Evolutionary conservation across 1,140 invertebrate genomes (phyloP).

Genomic region (Leptestheria dahalacensis): DNA sequence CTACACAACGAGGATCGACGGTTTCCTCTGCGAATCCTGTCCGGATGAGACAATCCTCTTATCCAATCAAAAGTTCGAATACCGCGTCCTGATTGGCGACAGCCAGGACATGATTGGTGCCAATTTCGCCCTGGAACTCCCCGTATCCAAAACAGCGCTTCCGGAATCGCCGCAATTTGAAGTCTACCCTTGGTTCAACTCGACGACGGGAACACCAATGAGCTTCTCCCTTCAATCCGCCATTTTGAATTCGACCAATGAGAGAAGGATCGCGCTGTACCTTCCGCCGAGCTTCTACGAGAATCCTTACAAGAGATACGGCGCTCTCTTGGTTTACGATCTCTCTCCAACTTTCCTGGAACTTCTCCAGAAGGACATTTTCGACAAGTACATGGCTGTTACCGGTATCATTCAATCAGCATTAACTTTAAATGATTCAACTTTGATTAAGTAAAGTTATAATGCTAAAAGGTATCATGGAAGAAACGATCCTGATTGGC

Average conservation of each 20-base stretch:
- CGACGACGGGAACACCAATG: not conserved
- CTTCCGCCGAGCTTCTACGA: not conserved
- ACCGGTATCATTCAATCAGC: too few relatives aligned
- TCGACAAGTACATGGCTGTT: not conserved
- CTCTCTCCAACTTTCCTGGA: not conserved
- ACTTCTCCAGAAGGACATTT: not conserved
- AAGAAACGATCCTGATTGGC: not conserved
- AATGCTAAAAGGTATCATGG: too few relatives aligned
- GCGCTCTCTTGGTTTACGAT: not conserved
- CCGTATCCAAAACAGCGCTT: not conserved
- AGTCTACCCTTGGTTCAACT: not conserved
- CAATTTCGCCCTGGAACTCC: not conserved
- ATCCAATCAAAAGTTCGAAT: not conserved
- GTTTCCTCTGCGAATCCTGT: not conserved
- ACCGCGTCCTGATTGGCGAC: not conserved
- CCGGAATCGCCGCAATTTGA: not conserved
- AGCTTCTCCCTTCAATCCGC: not conserved
- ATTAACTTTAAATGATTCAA: too few relatives aligned
- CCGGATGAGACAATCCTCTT: not conserved
- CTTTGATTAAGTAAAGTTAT: too few relatives aligned
- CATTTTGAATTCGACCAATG: not conserved
- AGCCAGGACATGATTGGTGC: not conserved
- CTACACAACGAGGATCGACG: not conserved
- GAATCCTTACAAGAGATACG: not conserved
- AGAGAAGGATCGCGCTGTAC: not conserved